These are phyloP conservation scores for Eurosta solidaginis DNA, from an alignment of 1,140 invertebrate species.

Conservation along the genomic window DNA sequence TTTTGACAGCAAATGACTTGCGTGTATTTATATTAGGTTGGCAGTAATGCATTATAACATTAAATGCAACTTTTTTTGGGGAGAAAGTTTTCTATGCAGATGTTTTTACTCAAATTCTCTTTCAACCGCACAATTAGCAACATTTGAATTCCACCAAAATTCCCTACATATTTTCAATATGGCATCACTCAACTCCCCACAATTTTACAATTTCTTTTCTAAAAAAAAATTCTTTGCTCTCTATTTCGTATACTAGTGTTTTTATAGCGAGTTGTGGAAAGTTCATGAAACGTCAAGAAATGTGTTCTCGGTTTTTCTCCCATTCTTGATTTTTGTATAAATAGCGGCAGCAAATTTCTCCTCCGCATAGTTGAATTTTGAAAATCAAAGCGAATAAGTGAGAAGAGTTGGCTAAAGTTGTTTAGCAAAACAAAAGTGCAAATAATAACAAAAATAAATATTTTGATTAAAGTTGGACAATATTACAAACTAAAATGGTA, in stretches of 20 bases:
- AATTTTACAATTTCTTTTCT: too few species aligned
- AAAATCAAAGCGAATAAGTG: conserved; percentile 13
- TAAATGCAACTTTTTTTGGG: too few species aligned
- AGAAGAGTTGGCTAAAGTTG: background rate
- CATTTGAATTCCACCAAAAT: too few species aligned
- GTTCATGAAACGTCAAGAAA: background rate
- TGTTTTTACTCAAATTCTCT: too few species aligned
- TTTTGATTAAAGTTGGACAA: background rate
- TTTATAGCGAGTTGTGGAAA: background rate
- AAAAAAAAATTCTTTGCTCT: too few species aligned
- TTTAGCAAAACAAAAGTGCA: background rate
- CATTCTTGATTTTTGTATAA: background rate
- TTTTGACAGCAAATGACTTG: too few species aligned
- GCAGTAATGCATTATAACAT: too few species aligned
- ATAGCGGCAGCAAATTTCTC: background rate
- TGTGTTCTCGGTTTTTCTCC: conserved; percentile 3
- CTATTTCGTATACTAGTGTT: background rate
- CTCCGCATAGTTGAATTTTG: background rate
- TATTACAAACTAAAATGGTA: conserved; percentile 58
- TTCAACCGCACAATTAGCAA: too few species aligned
- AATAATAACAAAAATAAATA: background rate
- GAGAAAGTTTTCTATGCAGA: too few species aligned
- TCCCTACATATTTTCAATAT: too few species aligned
- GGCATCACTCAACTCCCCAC: too few species aligned
- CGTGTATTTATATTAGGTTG: too few species aligned